Base-by-base conservation (phyloP, 2,888 invertebrate genomes). In the Himalopsyche japonica region DNA sequence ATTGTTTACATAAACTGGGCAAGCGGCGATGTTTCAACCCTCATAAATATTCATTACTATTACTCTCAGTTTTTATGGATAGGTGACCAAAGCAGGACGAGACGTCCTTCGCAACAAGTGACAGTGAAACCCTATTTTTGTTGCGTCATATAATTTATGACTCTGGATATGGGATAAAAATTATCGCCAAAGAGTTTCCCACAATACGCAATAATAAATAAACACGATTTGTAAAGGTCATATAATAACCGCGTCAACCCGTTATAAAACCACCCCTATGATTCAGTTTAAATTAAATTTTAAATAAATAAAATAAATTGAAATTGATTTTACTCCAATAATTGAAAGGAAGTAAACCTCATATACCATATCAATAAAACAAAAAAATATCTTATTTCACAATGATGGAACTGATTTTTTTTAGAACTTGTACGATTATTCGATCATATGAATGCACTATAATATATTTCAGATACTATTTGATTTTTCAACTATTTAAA, bases 1-100 rank as follows among this genome's bases (percentile, higher is more conserved):
- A 85, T 86, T 86, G 84, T 82, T 84, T 84, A 47, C 82, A 80
- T 85, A 86, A 84, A 81, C 47, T 48, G 70, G 76, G 43, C 47
- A 77, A 76, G 48, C 20, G 49, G 76, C 24, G 81, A 82, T 18
- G 76, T 12, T 27, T 80, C 79, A 57, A 84, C 85, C 84, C 84
- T 82, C 86, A 86, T 86, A 85, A 86, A 85, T 84, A 85, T 84
- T 84, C 84, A 82, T 80, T 82, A 27, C 70, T 70, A 43, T 86
- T 84, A 86, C 86, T 86, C 82, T 86, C 84, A 57, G 84, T 85
- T 82, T 86, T 86, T 85, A 86, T 84, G 86, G 82, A 79, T 83
- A 83, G 83, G 76, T 86, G 84, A 81, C 81, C 84, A 82, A 49
- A 37, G 84, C 76, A 81, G 78, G 24, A 64, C 34, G 79, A 70